These are phyloP conservation scores for Emberiza fucata DNA, from an alignment of 2,113 vertebrate genomes.

Conservation along the genomic window DNA sequence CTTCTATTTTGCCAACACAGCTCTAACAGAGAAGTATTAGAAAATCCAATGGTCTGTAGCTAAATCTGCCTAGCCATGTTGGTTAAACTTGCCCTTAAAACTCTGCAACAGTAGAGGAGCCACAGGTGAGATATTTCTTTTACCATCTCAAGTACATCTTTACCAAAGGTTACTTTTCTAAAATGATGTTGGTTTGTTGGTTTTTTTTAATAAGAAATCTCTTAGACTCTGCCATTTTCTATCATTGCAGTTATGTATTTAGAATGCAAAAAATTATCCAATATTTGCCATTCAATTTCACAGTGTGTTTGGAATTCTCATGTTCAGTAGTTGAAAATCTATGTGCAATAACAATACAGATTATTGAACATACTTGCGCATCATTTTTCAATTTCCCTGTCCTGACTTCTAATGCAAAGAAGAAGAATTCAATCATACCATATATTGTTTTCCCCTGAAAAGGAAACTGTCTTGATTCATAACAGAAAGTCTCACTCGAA, in stretches of 20 bases:
- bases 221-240: not conserved
- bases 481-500: not conserved
- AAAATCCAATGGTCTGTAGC: not conserved
- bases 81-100: not conserved
- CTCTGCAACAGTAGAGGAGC: not conserved
- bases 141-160: not conserved
- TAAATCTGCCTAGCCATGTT: not conserved
- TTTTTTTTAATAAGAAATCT: not conserved
- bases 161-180: not conserved
- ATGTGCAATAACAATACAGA: not conserved
- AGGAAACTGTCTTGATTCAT: not conserved
- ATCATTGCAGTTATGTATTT: not conserved
- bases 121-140: not conserved
- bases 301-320: not conserved
- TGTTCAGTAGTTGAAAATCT: not conserved
- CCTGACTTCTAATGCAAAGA: not conserved
- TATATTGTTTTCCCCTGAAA: not conserved
- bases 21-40: not conserved
- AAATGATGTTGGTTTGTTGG: not conserved
- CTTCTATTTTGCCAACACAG: constrained; percentile 18
- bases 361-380: not conserved
- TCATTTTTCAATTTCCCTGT: not conserved
- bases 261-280: not conserved
- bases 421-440: not conserved
- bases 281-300: not conserved